Percentiles rank a stretch among this genome's conserved stretches.
phyloP scores from a whole-genome alignment of 2,797 vertebrate genomes.

The Hirundo rustica region DNA sequence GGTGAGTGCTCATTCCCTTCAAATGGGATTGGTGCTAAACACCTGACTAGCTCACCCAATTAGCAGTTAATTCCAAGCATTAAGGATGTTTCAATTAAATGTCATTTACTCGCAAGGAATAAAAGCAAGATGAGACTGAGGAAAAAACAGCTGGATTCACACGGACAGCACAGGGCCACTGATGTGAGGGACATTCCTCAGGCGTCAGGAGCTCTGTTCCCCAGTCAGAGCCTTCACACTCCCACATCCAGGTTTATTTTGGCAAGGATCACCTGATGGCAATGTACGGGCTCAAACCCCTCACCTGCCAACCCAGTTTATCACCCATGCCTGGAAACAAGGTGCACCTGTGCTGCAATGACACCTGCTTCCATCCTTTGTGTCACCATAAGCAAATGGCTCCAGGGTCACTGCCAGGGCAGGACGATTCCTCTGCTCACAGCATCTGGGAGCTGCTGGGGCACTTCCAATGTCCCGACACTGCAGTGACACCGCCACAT shows the following conservation, averaged over 20 bases:
- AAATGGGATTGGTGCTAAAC: not conserved
- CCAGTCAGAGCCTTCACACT: not conserved
- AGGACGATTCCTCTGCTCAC: not conserved
- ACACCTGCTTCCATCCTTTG: not conserved
- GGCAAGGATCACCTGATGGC: not conserved
- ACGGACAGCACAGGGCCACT: rapidly evolving
- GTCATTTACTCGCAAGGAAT: not conserved
- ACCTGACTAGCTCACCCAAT: not conserved
- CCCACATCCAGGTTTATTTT: not conserved
- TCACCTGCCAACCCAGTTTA: not conserved
- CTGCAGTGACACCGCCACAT: rapidly evolving
- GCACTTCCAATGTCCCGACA: rapidly evolving
- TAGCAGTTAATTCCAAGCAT: not conserved
- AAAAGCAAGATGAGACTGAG: not conserved
- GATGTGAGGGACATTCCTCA: rapidly evolving
- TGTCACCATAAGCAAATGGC: rapidly evolving
- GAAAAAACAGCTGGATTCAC: rapidly evolving
- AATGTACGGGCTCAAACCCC: not conserved
- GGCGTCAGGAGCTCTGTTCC: not conserved
- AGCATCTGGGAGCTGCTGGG: rapidly evolving
- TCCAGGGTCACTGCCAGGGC: not conserved
- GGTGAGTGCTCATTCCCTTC: not conserved
- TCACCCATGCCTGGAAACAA: not conserved
- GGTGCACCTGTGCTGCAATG: not conserved
- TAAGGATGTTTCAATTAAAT: not conserved